Percentiles rank a stretch among this genome's conserved stretches.
Conservation (phyloP, 64 coral and sea anemone genomes). For the Catalaphyllia jardinei region DNA sequence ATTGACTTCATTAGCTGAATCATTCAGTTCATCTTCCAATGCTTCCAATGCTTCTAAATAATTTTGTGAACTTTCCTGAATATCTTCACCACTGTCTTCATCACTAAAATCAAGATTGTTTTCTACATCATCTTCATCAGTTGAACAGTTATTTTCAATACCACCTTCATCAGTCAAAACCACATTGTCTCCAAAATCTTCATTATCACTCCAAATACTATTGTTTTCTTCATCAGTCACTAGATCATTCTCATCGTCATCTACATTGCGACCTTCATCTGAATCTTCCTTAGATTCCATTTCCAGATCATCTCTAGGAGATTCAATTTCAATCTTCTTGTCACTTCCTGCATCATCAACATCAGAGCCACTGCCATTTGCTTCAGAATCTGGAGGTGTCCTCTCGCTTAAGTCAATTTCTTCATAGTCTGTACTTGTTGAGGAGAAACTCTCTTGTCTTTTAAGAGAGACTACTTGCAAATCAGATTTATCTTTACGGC, state of each 20-base stretch:
- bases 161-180: conserved; percentile 1
- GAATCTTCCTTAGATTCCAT: not conserved
- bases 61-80: not conserved
- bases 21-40: not conserved
- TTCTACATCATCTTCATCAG: not conserved
- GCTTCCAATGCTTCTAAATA: not conserved
- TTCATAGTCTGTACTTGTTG: conserved; percentile 47
- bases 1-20: conserved; percentile 14
- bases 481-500: not conserved
- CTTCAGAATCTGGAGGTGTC: conserved; percentile 1
- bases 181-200: conserved; percentile 2
- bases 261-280: not conserved
- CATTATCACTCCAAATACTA: not conserved
- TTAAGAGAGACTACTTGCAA: conserved; percentile 22
- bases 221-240: not conserved
- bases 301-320: not conserved
- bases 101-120: not conserved
- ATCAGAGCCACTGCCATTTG: conserved; percentile 9
- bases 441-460: conserved; percentile 24
- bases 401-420: conserved; percentile 16
- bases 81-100: not conserved
- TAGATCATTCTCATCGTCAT: not conserved
- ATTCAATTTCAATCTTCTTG: not conserved
- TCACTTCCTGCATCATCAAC: conserved; percentile 5
- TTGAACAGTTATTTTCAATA: not conserved